Evolutionary conservation across 2,888 invertebrate species (phyloP).

Genomic region (Habrosyne pyritoides): DNA sequence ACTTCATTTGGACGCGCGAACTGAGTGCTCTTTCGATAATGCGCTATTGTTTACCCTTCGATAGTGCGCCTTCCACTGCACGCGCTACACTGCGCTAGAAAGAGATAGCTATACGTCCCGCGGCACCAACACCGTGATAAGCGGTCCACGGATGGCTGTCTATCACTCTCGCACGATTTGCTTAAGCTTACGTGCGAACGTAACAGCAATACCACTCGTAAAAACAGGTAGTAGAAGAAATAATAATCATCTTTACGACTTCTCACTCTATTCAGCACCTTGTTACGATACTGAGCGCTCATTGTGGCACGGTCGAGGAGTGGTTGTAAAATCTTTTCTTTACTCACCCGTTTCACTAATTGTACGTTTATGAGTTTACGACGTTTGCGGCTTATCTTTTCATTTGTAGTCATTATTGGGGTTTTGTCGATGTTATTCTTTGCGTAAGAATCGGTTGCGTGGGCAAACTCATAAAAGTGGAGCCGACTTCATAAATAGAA

Average conservation of each 20-base stretch:
- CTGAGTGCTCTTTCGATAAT: conserved; percentile 80
- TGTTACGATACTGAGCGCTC: conserved; percentile 83
- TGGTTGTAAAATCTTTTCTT: conserved; percentile 84
- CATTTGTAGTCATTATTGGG: conserved; percentile 69
- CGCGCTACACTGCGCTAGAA: conserved; percentile 72
- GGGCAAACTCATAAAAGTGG: neutral
- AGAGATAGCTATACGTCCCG: conserved; percentile 60
- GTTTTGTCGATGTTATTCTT: conserved; percentile 64
- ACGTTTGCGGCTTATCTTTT: conserved; percentile 79
- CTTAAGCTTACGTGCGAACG: conserved; percentile 49
- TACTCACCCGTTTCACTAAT: conserved; percentile 82
- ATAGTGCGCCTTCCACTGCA: conserved; percentile 80
- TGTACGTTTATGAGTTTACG: conserved; percentile 84
- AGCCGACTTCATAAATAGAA: conserved; percentile 22
- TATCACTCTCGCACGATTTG: conserved; percentile 42
- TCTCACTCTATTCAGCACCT: conserved; percentile 85
- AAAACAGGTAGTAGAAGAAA: conserved; percentile 85
- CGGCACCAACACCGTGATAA: conserved; percentile 54
- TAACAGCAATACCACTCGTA: conserved; percentile 71
- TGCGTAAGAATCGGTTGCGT: conserved; percentile 1
- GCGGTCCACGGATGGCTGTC: conserved; percentile 61
- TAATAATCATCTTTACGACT: conserved; percentile 85
- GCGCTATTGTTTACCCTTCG: conserved; percentile 83
- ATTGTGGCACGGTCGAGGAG: conserved; percentile 80
- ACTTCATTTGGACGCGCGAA: conserved; percentile 81